phyloP scores from a whole-genome alignment of 2,113 vertebrate genomes.

The Cathartes aura region DNA sequence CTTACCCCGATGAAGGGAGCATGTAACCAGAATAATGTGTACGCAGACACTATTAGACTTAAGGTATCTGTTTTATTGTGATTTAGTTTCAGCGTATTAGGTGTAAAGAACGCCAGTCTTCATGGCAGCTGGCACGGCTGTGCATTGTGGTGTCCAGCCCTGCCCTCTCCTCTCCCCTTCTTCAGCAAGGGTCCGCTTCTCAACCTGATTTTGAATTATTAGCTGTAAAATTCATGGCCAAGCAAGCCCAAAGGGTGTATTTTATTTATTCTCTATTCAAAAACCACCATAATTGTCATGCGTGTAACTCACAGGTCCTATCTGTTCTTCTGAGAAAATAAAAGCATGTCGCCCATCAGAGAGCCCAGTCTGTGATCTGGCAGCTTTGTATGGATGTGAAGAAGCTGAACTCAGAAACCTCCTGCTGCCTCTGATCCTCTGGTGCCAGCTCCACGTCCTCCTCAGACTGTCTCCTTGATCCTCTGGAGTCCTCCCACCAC shows the following conservation, averaged over 20 bases:
- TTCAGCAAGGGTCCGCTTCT: not conserved
- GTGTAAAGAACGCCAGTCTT: not conserved
- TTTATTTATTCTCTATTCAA: not conserved
- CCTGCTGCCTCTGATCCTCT: not conserved
- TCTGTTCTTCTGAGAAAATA: not conserved
- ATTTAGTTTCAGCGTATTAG: not conserved
- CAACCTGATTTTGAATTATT: not conserved
- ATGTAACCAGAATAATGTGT: not conserved
- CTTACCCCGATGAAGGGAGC: accelerated
- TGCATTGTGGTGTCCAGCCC: not conserved
- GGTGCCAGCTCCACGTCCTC: not conserved
- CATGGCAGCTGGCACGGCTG: not conserved
- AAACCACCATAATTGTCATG: not conserved
- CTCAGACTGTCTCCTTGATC: not conserved
- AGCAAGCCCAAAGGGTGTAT: not conserved
- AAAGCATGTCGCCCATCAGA: not conserved
- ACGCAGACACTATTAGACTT: not conserved
- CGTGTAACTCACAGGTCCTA: not conserved
- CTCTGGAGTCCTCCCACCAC: not conserved
- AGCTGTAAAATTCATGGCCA: not conserved
- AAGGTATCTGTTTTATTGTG: not conserved
- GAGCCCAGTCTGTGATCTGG: not conserved
- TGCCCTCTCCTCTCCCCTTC: not conserved
- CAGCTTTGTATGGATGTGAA: not conserved
- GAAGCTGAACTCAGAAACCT: not conserved